Base-by-base conservation (phyloP, 2,888 invertebrate genomes). In the Tetrapedia diversipes region DNA sequence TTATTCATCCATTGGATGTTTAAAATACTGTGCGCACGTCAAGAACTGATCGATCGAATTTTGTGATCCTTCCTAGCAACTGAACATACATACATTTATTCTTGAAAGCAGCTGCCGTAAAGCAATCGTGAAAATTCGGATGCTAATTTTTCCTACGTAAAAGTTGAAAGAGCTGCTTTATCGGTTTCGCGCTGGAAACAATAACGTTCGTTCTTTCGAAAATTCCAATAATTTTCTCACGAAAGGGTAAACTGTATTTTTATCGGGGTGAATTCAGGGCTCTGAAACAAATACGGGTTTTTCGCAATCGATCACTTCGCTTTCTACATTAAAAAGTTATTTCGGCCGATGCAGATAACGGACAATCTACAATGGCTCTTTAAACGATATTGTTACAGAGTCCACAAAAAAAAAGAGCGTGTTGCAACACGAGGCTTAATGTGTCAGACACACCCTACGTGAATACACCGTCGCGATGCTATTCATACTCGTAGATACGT, bases 391-490 rank as follows among this genome's bases (percentile, higher is more conserved):
- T 37, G 24, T 47, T 19, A 60, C 37, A 53, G 11, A 16, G 66
- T 69, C 24, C 11, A 69, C 60, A 27, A 47, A 61, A 69, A 34
- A n/a, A 32, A n/a, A n/a, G n/a, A 29, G 7, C 14, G 29, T 45
- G 19, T 69, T 60, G 32, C 60, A 54, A 61, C 32, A 60, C 45
- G 11, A n/a, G 10, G 24, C 34, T 37, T 39, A 24, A 53, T 39
- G 68, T 32, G 19, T 16, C 69, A 6, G 69, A 4, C 72, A 47
- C 72, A 39, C 72, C 67, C 32, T 41, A 16, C 24, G 3, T 29
- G 29, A 39, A 16, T 24, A 53, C 39, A n/a, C 22, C 8, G 34
- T 54, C 27, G 14, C 54, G n/a, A 34, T 47, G 29, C 14, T 8
- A 39, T 45, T 53, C 29, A 22, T 10, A 16, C 45, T 27, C 14